Evolutionary conservation across 2,113 vertebrate species (phyloP).

Genomic region (Acinonyx jubatus): DNA sequence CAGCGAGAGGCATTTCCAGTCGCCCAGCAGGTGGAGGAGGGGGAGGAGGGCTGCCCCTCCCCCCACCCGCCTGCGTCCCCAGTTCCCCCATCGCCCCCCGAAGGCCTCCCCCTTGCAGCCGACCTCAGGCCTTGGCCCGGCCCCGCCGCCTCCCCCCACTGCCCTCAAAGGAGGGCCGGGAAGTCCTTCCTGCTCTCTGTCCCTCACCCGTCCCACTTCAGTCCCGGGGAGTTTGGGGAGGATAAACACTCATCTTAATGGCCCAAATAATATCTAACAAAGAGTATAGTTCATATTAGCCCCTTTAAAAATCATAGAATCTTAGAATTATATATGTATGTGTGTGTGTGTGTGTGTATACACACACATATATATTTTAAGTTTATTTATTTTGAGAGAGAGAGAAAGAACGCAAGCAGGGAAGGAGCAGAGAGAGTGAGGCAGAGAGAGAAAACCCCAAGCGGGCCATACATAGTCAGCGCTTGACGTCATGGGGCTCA

Average conservation of each 20-base stretch:
- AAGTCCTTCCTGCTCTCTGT: background rate
- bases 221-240: background rate
- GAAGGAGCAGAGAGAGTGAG: no score
- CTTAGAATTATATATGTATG: background rate
- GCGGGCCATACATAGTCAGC: no score
- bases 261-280: background rate
- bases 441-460: no score
- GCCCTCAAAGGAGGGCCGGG: background rate
- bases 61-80: background rate
- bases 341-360: no score
- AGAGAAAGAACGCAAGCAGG: no score
- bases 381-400: no score
- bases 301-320: background rate
- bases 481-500: no score
- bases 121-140: background rate
- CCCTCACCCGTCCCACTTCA: background rate
- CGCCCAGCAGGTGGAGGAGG: background rate
- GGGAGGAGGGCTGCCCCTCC: background rate
- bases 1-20: background rate
- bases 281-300: background rate
- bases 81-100: background rate
- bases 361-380: no score
- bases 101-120: background rate
- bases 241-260: background rate
- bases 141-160: background rate